Percentiles rank a stretch among this genome's conserved stretches.
Conservation (phyloP, 2,888 invertebrate genomes). For the Harpagoxenus sublaevis region DNA sequence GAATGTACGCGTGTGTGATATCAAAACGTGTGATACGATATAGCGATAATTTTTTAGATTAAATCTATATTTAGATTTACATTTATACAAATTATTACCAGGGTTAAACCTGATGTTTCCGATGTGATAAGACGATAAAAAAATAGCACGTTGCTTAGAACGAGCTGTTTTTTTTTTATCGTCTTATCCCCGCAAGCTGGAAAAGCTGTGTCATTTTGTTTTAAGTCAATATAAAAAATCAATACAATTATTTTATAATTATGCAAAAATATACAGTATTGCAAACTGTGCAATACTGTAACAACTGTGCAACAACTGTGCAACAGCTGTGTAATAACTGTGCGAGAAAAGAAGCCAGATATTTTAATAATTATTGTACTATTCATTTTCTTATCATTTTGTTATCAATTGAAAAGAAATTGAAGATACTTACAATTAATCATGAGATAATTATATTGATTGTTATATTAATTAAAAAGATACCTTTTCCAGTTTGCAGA, state of each 20-base stretch:
- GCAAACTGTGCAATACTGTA: too few species aligned
- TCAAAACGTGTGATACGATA: not conserved
- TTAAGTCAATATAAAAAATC: not conserved
- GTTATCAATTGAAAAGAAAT: not conserved
- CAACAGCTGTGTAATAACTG: not conserved
- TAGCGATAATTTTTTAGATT: not conserved
- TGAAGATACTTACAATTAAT: not conserved
- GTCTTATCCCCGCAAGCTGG: too few species aligned
- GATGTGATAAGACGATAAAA: too few species aligned
- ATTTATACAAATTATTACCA: too few species aligned
- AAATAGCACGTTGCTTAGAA: too few species aligned
- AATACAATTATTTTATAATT: not conserved
- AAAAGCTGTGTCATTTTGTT: too few species aligned
- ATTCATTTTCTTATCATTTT: not conserved
- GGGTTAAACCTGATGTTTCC: too few species aligned
- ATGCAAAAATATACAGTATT: not conserved
- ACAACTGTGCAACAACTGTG: too few species aligned
- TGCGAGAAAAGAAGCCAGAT: not conserved
- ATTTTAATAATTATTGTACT: not conserved
- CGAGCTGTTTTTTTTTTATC: too few species aligned
- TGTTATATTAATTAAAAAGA: not conserved
- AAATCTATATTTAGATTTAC: too few species aligned
- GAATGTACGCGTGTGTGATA: not conserved
- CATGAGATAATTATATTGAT: not conserved
- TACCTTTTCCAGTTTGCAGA: not conserved